Evolutionary conservation across 2,888 invertebrate species (phyloP).

Genomic region (Lycocerus yunnanus): DNA sequence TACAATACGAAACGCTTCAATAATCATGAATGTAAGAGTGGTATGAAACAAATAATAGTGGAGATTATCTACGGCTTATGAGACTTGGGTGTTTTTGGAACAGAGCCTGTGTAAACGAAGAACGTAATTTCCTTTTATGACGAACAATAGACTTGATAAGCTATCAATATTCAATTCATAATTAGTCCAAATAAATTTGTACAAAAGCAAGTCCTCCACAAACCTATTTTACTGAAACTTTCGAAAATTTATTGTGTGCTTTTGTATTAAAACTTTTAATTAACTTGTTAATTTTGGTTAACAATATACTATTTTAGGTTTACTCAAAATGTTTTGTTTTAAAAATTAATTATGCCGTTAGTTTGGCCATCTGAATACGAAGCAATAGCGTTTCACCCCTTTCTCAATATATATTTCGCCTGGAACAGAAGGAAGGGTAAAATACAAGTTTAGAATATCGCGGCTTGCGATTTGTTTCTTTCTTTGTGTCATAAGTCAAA

Average conservation of each 20-base stretch:
- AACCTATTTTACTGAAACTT: neutral
- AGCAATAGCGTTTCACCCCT: too few relatives aligned
- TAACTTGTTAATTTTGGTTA: neutral
- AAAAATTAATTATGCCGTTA: neutral
- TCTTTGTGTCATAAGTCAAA: neutral
- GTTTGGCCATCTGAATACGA: neutral
- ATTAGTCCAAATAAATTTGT: neutral
- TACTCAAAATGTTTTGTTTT: neutral
- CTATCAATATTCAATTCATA: neutral
- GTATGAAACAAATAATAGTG: neutral
- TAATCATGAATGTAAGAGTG: neutral
- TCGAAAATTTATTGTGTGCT: neutral
- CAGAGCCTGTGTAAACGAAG: neutral
- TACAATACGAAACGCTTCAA: neutral
- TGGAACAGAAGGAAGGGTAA: neutral
- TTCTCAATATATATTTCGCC: neutral
- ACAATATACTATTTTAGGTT: neutral
- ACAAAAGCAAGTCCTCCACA: neutral
- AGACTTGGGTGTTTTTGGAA: neutral
- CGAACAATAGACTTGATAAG: neutral
- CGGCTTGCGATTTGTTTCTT: neutral
- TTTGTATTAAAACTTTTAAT: neutral
- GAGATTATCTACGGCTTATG: neutral
- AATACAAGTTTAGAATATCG: too few relatives aligned
- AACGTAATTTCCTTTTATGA: constrained; percentile 2